These are phyloP conservation scores for Sebastiscus albofasciatus DNA, from an alignment of 2,797 vertebrate genomes.

Conservation along the genomic window DNA sequence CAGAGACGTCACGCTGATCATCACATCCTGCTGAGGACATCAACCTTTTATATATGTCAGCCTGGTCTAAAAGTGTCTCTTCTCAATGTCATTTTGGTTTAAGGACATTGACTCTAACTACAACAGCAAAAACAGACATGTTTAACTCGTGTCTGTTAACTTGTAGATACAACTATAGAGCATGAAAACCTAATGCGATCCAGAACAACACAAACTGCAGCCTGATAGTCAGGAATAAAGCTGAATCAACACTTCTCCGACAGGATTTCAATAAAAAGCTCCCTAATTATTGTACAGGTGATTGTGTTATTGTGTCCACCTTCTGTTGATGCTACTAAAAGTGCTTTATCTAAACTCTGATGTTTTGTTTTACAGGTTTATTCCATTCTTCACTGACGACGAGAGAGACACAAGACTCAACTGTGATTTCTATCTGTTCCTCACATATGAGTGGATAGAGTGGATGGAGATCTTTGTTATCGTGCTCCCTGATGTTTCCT, in stretches of 20 bases:
- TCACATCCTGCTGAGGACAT: conserved; percentile 9
- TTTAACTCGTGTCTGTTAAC: not conserved
- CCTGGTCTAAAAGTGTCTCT: not conserved
- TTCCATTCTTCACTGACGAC: not conserved
- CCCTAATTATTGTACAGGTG: not conserved
- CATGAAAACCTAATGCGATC: not conserved
- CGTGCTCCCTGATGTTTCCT: conserved; percentile 34
- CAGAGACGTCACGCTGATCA: conserved; percentile 10
- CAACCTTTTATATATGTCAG: not conserved
- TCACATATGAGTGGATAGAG: conserved; percentile 1
- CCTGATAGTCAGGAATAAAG: not conserved
- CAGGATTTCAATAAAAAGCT: not conserved
- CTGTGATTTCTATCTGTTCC: not conserved
- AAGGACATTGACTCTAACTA: not conserved
- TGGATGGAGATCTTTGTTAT: conserved; percentile 8
- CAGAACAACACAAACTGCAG: not conserved
- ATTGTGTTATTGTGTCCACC: not conserved
- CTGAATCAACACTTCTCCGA: not conserved
- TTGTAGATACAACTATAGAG: not conserved
- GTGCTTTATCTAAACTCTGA: not conserved
- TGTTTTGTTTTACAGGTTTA: conserved; percentile 53
- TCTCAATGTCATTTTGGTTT: not conserved
- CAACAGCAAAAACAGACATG: not conserved
- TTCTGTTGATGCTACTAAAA: not conserved
- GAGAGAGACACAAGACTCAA: not conserved